Conservation (phyloP, 1,140 invertebrate species). For the Polypedilum vanderplanki region DNA sequence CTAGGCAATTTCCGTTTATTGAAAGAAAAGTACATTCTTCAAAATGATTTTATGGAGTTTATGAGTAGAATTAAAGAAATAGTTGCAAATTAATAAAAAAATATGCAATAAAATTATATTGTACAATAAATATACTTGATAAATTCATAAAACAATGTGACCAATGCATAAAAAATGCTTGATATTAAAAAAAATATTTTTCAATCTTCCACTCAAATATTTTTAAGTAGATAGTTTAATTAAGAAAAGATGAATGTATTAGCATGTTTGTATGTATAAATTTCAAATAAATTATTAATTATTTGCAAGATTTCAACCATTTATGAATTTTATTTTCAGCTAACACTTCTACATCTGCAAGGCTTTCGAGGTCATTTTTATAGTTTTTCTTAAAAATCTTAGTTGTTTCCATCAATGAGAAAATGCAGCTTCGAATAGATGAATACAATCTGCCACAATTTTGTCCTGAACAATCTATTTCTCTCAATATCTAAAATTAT, state of each 20-base stretch:
- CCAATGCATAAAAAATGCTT: background rate
- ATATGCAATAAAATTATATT: no score
- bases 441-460: background rate
- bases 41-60: background rate
- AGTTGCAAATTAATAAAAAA: background rate
- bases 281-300: background rate
- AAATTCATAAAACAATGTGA: background rate
- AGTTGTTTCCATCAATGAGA: background rate
- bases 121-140: no score
- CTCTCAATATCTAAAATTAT: background rate
- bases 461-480: background rate
- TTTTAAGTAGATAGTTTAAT: background rate
- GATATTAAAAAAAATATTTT: background rate
- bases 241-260: background rate
- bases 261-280: background rate
- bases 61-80: background rate
- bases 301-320: background rate
- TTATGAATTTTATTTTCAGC: background rate
- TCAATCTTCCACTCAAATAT: background rate
- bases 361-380: background rate
- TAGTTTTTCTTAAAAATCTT: background rate
- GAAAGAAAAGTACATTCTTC: constrained; percentile 15
- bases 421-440: background rate
- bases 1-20: constrained; percentile 47
- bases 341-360: background rate